Evolutionary conservation across 2,113 vertebrate genomes (phyloP), one percentile per base, ranked within the genome.

Genomic region (Bungarus multicinctus): DNA sequence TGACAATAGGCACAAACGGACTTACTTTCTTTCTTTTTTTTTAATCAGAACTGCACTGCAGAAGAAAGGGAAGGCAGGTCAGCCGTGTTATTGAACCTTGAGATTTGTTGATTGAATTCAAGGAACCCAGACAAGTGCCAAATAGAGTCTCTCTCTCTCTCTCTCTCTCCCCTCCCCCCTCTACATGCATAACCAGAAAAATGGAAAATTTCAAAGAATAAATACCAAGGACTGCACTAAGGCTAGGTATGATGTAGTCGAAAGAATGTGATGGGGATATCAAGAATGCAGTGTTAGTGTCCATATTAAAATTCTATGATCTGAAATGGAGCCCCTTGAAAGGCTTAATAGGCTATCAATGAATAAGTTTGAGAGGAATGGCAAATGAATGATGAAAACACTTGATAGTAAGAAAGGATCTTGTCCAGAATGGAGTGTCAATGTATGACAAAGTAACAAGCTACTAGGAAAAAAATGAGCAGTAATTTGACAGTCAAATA

Each of bases 21-120:
- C 88, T 93, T 47, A 8, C 47, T 47, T 47, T 47, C 47, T 47
- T 45, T 45, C 43, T 45, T 45, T 45, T 45, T 45, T 90, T 91
- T 16, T 89, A 89, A 64, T 64, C 54, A n/a, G 74, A 90, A 90
- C 55, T 87, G 92, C 92, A 90, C 89, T 93, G 89, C 92, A 93
- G 92, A 90, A 90, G 55, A 87, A 90, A 90, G 55, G 34, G 55
- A 90, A 53, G 45, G 74, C 88, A 90, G 81, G 92, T 90, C 92
- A 93, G 89, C 30, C 30, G 45, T 87, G 34, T 81, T 22, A 39
- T 55, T 52, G 88, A 93, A 57, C 88, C 74, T 27, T 43, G 45
- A 81, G 74, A 45, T 12, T 92, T 86, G 54, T 60, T 55, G 23
- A 89, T 12, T 22, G 89, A 89, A 87, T 58, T 53, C 74, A 53